Evolutionary conservation across 2,113 vertebrate genomes (phyloP).

Genomic region (Atrichornis clamosus): DNA sequence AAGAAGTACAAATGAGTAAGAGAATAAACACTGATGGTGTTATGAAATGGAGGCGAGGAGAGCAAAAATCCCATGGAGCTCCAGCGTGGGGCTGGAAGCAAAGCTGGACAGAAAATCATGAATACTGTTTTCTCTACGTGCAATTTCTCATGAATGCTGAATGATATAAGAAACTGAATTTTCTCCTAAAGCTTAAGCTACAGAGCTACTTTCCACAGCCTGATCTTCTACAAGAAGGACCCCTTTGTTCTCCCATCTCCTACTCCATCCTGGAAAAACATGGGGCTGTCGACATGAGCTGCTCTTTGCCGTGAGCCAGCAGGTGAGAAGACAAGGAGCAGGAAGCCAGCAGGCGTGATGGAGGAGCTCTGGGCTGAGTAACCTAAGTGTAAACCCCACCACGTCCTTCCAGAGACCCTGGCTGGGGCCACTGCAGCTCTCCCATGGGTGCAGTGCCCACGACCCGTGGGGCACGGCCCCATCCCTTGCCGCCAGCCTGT

Average conservation of each 20-base stretch:
- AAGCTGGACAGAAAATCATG: neutral
- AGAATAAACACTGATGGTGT: constrained; percentile 44
- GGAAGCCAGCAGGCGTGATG: fast-evolving
- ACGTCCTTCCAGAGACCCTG: neutral
- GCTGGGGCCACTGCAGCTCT: neutral
- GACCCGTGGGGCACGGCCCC: neutral
- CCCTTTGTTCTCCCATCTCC: neutral
- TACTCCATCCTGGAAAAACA: neutral
- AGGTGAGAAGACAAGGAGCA: neutral
- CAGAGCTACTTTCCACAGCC: neutral
- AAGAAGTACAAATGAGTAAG: constrained; percentile 51
- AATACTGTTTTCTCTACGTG: neutral
- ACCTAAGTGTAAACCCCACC: neutral
- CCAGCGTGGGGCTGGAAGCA: neutral
- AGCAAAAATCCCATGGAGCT: neutral
- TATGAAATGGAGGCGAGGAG: neutral
- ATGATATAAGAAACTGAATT: neutral
- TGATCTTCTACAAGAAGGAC: neutral
- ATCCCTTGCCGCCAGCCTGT: neutral
- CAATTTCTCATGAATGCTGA: neutral
- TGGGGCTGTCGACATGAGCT: fast-evolving
- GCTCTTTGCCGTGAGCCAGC: neutral
- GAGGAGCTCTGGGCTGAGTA: neutral
- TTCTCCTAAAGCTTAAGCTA: neutral
- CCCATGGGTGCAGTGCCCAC: neutral